phyloP scores from a whole-genome alignment of 2,888 invertebrate genomes.

The Nudaria mundana region DNA sequence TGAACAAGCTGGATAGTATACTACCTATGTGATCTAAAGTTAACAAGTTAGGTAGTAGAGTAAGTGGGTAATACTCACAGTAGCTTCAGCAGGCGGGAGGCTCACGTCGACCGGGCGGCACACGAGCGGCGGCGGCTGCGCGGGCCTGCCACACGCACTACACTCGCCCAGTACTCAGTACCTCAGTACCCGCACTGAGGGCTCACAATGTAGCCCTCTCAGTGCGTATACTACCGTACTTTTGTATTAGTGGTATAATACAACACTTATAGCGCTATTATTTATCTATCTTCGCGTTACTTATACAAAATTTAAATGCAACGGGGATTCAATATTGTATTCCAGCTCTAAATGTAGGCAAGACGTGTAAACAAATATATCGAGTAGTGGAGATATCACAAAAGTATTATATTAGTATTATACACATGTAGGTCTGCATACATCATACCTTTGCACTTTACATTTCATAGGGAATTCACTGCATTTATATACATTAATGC shows the following conservation, averaged over 20 bases:
- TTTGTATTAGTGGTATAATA: slow-evolving; percentile 3
- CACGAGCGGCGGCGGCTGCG: slow-evolving; percentile 36
- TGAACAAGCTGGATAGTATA: too few species aligned
- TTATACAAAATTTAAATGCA: too few species aligned
- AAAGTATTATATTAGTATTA: too few species aligned
- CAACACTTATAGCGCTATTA: slow-evolving; percentile 1
- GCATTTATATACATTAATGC: too few species aligned
- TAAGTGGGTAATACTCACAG: slow-evolving; percentile 2
- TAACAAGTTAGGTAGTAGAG: not conserved
- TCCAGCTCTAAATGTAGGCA: too few species aligned
- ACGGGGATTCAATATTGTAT: too few species aligned
- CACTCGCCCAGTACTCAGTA: slow-evolving; percentile 65
- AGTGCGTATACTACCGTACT: not conserved
- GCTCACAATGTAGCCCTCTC: slow-evolving; percentile 57
- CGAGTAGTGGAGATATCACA: too few species aligned
- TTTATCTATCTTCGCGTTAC: too few species aligned
- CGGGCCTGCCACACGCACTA: slow-evolving; percentile 61
- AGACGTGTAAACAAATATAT: too few species aligned
- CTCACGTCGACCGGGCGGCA: slow-evolving; percentile 21
- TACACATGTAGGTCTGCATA: too few species aligned
- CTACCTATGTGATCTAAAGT: not conserved
- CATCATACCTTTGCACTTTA: too few species aligned
- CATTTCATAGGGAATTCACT: too few species aligned
- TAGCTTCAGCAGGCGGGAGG: slow-evolving; percentile 23
- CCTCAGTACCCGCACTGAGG: slow-evolving; percentile 55